phyloP scores from a whole-genome alignment of 1,140 invertebrate genomes.

The Drosophila sucinea region DNA sequence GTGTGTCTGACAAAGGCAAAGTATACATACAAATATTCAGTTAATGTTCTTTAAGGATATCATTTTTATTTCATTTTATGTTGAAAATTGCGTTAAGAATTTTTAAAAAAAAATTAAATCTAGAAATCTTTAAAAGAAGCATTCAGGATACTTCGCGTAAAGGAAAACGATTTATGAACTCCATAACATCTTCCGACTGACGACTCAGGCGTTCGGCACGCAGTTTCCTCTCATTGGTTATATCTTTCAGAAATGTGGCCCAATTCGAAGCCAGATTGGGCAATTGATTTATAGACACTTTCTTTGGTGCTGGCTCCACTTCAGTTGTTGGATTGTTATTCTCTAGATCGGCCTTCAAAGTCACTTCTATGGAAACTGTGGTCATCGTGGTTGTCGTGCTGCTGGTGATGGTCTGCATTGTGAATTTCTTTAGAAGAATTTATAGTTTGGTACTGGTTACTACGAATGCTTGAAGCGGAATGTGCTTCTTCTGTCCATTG shows the following conservation, averaged over 20 bases:
- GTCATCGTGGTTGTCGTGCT: background rate
- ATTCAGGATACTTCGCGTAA: conserved; percentile 5
- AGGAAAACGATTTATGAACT: conserved; percentile 14
- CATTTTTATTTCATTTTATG: background rate
- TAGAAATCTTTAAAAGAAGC: background rate
- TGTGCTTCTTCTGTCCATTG: background rate
- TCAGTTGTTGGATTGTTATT: background rate
- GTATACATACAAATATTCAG: background rate
- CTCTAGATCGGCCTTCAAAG: background rate
- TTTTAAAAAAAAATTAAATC: background rate
- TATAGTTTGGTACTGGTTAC: background rate
- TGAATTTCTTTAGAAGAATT: conserved; percentile 2
- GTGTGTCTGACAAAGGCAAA: too few relatives aligned
- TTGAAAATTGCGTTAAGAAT: background rate
- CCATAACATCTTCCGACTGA: conserved; percentile 1
- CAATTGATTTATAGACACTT: conserved; percentile 3
- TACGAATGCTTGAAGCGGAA: conserved; percentile 11
- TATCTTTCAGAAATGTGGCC: conserved; percentile 1
- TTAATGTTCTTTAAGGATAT: conserved; percentile 11
- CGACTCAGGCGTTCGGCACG: conserved; percentile 6
- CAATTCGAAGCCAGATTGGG: conserved; percentile 8
- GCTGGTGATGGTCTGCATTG: background rate
- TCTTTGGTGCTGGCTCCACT: background rate
- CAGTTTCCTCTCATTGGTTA: conserved; percentile 3
- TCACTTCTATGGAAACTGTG: background rate